Percentiles rank a stretch among this genome's conserved stretches.
phyloP scores from a whole-genome alignment of 2,113 vertebrate species.

The Apus apus region DNA sequence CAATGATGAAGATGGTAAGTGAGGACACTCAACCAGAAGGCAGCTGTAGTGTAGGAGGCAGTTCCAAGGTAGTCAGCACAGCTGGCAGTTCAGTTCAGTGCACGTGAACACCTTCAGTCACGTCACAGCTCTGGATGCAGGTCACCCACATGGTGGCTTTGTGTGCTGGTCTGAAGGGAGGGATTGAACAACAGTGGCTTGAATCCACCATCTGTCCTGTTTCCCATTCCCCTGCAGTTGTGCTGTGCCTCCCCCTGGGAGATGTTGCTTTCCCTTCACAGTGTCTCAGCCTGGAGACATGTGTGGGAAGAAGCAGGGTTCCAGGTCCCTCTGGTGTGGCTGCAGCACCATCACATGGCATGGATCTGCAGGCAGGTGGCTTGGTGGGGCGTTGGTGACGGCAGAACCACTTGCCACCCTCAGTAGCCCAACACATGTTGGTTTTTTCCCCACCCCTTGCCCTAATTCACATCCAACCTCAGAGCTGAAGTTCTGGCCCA shows the following conservation, averaged over 20 bases:
- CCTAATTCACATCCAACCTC: neutral
- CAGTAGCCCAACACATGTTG: neutral
- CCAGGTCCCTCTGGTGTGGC: neutral
- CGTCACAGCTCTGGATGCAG: neutral
- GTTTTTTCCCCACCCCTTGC: neutral
- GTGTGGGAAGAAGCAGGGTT: neutral
- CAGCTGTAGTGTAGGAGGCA: neutral
- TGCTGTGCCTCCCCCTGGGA: neutral
- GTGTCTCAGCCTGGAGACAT: neutral
- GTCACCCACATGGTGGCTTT: neutral
- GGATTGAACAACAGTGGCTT: neutral
- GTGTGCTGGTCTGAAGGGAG: neutral
- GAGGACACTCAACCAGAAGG: neutral
- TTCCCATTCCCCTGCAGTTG: neutral
- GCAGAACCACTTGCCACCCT: neutral
- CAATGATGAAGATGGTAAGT: conserved; percentile 94
- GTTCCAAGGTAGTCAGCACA: neutral
- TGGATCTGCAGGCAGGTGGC: neutral
- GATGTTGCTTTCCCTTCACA: neutral
- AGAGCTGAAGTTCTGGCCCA: neutral
- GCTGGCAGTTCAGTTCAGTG: neutral
- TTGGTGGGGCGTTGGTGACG: neutral
- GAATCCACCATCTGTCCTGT: neutral
- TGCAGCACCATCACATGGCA: fast-evolving
- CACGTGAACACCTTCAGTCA: fast-evolving